Base-by-base conservation (phyloP, 2,888 invertebrate genomes). In the Plagodis pulveraria region DNA sequence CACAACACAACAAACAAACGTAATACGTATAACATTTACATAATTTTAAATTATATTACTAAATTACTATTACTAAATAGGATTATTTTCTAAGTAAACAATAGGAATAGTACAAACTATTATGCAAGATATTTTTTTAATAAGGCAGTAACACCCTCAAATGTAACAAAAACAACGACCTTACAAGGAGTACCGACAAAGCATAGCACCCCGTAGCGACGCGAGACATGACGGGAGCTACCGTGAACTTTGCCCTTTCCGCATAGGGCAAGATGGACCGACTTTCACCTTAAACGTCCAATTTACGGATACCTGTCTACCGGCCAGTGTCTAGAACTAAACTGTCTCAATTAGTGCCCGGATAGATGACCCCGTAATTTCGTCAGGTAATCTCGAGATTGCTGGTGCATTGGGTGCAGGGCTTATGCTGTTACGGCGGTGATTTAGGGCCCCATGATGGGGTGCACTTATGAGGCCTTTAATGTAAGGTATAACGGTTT, bases 241-340 rank as follows among this genome's bases (percentile, higher is more conserved):
- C 76, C 78, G 74, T 86, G 89, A 91, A 87, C 91, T 86, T 84
- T 89, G 82, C 82, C 90, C 89, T 90, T 91, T 89, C 86, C 83
- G 83, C 84, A 84, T 83, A 83, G 83, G 81, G 86, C 70, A 70
- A 76, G 83, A 85, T 84, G 83, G 75, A 51, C 67, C 63, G 83
- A 89, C 91, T 91, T 91, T 91, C 91, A 87, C 91, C 88, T 80
- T 91, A 91, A 91, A 86, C 86, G 91, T 84, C 84, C 83, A 83
- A 89, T 91, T 91, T 90, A 84, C 86, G 82, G 84, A 86, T 82
- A 83, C 82, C 88, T 84, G 84, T 80, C 83, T 82, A 85, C 84
- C 81, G 85, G 83, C 84, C 88, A 87, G 84, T 84, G 84, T 86
- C 86, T 86, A 78, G 81, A 80, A 81, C 85, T 87, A 88, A 90